Evolutionary conservation across 2,888 invertebrate genomes (phyloP).

Genomic region (Ischnura elegans): DNA sequence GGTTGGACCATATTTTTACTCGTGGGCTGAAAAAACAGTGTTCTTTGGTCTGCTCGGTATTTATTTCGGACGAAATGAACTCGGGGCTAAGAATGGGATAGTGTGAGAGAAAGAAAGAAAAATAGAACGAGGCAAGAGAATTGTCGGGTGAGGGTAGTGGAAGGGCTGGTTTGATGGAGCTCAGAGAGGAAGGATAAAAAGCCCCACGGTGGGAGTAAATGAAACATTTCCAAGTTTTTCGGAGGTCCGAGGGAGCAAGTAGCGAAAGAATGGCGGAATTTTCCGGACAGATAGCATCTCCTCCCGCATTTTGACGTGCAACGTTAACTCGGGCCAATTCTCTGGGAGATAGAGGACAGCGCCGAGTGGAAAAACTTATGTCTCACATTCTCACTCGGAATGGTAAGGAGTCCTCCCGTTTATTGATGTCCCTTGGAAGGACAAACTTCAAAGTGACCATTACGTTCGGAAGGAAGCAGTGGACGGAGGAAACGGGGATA

Average conservation of each 20-base stretch:
- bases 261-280: not conserved
- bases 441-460: constrained; percentile 35
- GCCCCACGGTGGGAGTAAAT: constrained; percentile 5
- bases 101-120: too few relatives aligned
- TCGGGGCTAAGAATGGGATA: too few relatives aligned
- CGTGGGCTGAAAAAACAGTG: not conserved
- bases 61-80: constrained; percentile 24
- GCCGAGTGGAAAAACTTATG: constrained; percentile 7
- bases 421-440: constrained; percentile 25
- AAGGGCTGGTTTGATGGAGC: not conserved
- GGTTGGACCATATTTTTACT: not conserved
- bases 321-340: not conserved
- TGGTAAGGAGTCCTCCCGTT: constrained; percentile 11
- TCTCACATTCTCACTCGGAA: constrained; percentile 14
- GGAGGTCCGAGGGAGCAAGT: not conserved
- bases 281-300: not conserved
- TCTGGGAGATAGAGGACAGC: not conserved
- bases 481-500: not conserved
- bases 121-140: too few relatives aligned
- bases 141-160: not conserved
- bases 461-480: not conserved
- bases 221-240: constrained; percentile 25
- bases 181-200: not conserved
- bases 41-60: constrained; percentile 21
- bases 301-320: not conserved